These are phyloP conservation scores for Lophius piscatorius DNA, from an alignment of 2,113 vertebrate species.

Conservation along the genomic window DNA sequence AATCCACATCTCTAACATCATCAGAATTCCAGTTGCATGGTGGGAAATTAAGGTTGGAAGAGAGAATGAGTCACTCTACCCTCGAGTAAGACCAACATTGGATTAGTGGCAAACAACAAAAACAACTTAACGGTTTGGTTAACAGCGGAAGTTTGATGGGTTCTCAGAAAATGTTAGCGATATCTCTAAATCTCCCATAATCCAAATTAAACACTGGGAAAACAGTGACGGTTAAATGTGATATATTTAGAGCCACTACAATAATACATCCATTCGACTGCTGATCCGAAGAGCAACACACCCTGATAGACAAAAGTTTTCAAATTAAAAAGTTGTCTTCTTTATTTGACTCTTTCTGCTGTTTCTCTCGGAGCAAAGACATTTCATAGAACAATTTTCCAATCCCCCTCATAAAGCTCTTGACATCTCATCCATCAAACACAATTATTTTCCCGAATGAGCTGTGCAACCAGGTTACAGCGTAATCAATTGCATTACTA, in stretches of 20 bases:
- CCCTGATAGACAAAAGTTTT: background rate
- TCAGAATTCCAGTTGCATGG: constrained; percentile 13
- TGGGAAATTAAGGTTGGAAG: constrained; percentile 23
- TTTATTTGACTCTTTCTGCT: background rate
- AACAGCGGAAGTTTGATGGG: too few relatives aligned
- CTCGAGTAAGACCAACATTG: constrained; percentile 27
- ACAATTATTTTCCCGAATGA: constrained; percentile 40
- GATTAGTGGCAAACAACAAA: constrained; percentile 1
- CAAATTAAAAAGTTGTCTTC: background rate
- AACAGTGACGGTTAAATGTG: background rate
- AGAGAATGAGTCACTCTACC: constrained; percentile 46
- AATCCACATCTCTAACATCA: constrained; percentile 39
- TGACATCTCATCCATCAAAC: constrained; percentile 52
- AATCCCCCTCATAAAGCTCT: constrained; percentile 22
- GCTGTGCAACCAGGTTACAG: constrained; percentile 22
- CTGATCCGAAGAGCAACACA: background rate
- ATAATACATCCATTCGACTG: background rate
- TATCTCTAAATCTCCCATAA: background rate
- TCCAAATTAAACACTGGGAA: too few relatives aligned
- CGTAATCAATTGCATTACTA: constrained; percentile 55
- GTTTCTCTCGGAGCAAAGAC: background rate
- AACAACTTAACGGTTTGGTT: background rate
- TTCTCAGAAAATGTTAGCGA: too few relatives aligned
- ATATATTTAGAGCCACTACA: background rate
- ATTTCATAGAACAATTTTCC: constrained; percentile 14